Evolutionary conservation across 2,113 vertebrate species (phyloP), one percentile per base, ranked within the genome.

Genomic region (Mesoclemmys tuberculata): DNA sequence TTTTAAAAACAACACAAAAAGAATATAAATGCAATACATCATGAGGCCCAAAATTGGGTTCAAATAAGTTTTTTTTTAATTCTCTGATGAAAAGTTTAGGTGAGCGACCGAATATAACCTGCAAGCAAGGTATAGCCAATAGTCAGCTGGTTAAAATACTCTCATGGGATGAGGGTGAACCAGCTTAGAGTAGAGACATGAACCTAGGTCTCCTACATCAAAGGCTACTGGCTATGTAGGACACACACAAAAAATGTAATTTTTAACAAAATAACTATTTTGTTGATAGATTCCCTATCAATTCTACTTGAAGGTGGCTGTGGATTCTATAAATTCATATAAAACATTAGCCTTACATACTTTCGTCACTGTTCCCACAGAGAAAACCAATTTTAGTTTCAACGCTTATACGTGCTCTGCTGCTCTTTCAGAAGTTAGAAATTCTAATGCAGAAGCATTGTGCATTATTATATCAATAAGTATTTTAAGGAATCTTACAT

Each of bases 381-480:
- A 0, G 88, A 56, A 78, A 96, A 87, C 77, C 14, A 35, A 61
- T 35, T 93, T 84, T 48, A 85, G 82, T 74, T 68, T 93, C 82
- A 49, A 93, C 95, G 94, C 56, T 80, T 71, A 68, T 84, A 82
- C 46, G 87, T 87, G 94, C 89, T 86, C 92, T 54, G 49, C 22
- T 96, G 84, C 74, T 95, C 44, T 80, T 91, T 85, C 0, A 2
- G 92, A 89, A 91, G 0, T 1, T 68, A 88, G 82, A 46, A 54
- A 7, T 46, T 82, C 14, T 4, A 54, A 68, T 27, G 78, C 77
- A 85, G 87, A 83, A 93, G 44, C 14, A 4, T 61, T 35, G 5
- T 48, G 83, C 64, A 64, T 54, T 79, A 79, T 83, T 82, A 75
- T 89, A 86, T 5, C n/a, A 46, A 2, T 10, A 4, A n/a, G 80